Evolutionary conservation across 2,797 vertebrate genomes (phyloP), one percentile per base, ranked within the genome.

Genomic region (Poecilia velifera): DNA sequence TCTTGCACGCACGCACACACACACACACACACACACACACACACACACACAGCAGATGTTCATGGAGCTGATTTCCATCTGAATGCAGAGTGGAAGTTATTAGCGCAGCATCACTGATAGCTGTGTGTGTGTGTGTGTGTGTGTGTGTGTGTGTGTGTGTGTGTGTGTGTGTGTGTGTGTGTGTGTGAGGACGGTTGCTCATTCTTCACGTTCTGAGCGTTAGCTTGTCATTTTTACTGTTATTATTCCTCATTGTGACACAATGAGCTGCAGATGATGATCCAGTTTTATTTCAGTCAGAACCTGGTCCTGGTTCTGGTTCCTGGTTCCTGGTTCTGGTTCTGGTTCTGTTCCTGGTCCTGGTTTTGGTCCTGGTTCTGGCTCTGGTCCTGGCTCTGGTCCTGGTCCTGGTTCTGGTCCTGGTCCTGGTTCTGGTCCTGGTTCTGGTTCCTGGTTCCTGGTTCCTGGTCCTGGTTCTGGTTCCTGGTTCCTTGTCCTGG

Each of bases 11-110:
- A 73, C 66, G 46, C 64, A 57, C 87, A 59, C 66, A 64, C 70
- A 72, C 87, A 81, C 79, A 80, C 74, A 46, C 7, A 87, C 70
- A 72, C 74, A 46, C 7, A 87, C 70, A 72, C 87, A 59, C 66
- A 57, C 70, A 72, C 87, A 82, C 81, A 82, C 71, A 39, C 13
- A 88, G 88, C 91, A 91, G 91, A 92, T 93, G 92, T 90, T 90
- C 79, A 77, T 91, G 74, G 83, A 72, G 79, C 79, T 86, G 83
- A 91, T 93, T 92, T 92, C 89, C 91, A 92, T 93, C 81, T 92
- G 87, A 92, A 93, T 89, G 83, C 84, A 71, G 88, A 91, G 84
- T 90, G 86, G 86, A 87, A 87, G 91, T 88, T 88, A 87, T 88
- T 91, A 88, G 74, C 77, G 82, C 82, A 36, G 81, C 84, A 59